Evolutionary conservation across 2,888 invertebrate species (phyloP).

Genomic region (Drosophila conformis): DNA sequence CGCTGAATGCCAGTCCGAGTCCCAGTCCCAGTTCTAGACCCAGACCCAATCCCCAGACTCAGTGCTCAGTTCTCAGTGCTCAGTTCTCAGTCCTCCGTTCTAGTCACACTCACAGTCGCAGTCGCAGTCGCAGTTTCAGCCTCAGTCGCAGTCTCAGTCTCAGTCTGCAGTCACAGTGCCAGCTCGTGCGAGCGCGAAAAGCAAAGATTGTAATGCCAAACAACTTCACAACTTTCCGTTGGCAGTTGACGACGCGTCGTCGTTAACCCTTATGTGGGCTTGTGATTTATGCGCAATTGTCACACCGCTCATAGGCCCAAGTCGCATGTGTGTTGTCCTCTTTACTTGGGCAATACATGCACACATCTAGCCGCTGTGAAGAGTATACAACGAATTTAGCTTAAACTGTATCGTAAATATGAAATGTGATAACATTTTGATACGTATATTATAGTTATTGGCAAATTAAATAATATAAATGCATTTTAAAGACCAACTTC

Average conservation of each 20-base stretch:
- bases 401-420: neutral
- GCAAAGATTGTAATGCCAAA: constrained; percentile 67
- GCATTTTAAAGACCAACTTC: neutral
- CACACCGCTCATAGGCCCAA: constrained; percentile 24
- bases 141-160: neutral
- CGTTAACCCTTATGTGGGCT: constrained; percentile 56
- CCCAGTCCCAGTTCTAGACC: neutral
- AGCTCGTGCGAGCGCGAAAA: constrained; percentile 31
- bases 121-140: neutral
- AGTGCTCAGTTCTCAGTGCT: neutral
- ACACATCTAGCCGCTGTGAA: neutral
- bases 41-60: constrained; percentile 3
- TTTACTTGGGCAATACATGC: neutral
- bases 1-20: constrained; percentile 53
- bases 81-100: constrained; percentile 1
- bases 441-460: neutral
- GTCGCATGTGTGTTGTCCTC: neutral
- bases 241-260: constrained; percentile 48
- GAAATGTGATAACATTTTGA: neutral
- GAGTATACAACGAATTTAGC: neutral
- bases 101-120: constrained; percentile 1
- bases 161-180: neutral
- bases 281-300: constrained; percentile 60
- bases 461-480: neutral
- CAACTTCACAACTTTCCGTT: constrained; percentile 55